Conservation (phyloP, 2,888 invertebrate species). For the Clitarchus hookeri region DNA sequence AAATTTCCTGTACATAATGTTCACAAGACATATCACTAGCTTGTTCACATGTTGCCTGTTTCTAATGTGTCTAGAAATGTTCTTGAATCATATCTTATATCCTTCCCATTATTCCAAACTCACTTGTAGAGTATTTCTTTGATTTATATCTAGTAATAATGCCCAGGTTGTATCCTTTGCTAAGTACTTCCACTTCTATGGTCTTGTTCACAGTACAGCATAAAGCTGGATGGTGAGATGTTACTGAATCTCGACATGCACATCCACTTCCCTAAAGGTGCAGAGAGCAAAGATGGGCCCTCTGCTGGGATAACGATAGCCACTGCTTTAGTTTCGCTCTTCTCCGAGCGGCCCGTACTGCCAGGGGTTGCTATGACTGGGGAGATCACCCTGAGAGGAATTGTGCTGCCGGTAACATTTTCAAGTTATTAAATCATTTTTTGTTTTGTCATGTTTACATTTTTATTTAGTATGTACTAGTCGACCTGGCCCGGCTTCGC, state of each 20-base stretch:
- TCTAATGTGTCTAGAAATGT: too few species aligned
- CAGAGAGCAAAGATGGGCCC: conserved; percentile 63
- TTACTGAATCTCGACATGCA: conserved; percentile 58
- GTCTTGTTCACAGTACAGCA: conserved; percentile 45
- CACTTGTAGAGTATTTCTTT: too few species aligned
- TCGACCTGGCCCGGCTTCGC: not conserved
- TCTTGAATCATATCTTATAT: too few species aligned
- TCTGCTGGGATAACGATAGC: conserved; percentile 62
- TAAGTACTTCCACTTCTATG: not conserved
- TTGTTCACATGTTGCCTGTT: too few species aligned
- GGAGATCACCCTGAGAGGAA: conserved; percentile 61
- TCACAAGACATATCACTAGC: too few species aligned
- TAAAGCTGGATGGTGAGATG: conserved; percentile 47
- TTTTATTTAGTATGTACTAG: too few species aligned
- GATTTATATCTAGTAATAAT: too few species aligned
- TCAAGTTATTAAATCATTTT: conserved; percentile 10
- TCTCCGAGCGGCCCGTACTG: conserved; percentile 55
- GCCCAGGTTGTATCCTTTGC: too few species aligned
- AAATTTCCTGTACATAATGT: too few species aligned
- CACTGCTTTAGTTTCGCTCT: conserved; percentile 59
- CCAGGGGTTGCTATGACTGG: conserved; percentile 63
- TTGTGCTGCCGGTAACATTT: conserved; percentile 57
- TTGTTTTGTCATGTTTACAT: not conserved
- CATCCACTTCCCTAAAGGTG: conserved; percentile 64
- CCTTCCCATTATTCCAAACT: too few species aligned